A percentile compares a stretch with the other conserved stretches of the same genome.
phyloP scores from a whole-genome alignment of 2,113 vertebrate genomes.

The Turnix velox region DNA sequence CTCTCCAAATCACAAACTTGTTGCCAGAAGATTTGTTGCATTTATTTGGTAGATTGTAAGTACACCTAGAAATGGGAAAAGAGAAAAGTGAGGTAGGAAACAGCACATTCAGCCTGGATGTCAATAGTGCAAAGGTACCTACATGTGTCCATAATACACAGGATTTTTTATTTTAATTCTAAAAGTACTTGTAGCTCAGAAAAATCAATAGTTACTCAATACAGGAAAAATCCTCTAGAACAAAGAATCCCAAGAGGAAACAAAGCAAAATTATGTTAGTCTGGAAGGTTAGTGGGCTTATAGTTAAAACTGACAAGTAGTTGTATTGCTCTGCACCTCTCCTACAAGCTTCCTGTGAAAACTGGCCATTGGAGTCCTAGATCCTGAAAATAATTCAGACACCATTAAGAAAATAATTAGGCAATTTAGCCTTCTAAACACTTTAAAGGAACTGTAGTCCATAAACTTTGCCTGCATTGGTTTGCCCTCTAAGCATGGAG shows the following conservation, averaged over 20 bases:
- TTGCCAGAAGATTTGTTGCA: background rate
- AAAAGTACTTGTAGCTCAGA: background rate
- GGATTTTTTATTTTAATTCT: background rate
- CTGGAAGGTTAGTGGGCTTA: slow-evolving; percentile 21
- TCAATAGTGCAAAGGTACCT: background rate
- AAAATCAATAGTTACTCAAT: slow-evolving; percentile 54
- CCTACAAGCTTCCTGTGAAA: background rate
- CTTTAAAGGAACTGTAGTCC: background rate
- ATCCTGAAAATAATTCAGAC: background rate
- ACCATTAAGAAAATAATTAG: background rate
- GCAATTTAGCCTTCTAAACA: background rate
- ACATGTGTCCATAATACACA: background rate
- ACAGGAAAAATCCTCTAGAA: slow-evolving; percentile 41
- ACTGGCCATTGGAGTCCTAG: background rate
- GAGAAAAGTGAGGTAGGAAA: background rate
- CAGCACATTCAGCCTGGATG: background rate
- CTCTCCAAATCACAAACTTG: background rate
- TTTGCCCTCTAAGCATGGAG: background rate
- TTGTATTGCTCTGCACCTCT: background rate
- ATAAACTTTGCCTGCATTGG: background rate
- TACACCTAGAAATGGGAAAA: background rate
- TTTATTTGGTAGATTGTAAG: background rate
- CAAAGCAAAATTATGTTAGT: slow-evolving; percentile 23
- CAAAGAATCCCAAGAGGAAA: background rate
- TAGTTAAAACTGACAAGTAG: background rate